Conservation (phyloP, 2,797 vertebrate genomes). For the Spea hammondii region DNA sequence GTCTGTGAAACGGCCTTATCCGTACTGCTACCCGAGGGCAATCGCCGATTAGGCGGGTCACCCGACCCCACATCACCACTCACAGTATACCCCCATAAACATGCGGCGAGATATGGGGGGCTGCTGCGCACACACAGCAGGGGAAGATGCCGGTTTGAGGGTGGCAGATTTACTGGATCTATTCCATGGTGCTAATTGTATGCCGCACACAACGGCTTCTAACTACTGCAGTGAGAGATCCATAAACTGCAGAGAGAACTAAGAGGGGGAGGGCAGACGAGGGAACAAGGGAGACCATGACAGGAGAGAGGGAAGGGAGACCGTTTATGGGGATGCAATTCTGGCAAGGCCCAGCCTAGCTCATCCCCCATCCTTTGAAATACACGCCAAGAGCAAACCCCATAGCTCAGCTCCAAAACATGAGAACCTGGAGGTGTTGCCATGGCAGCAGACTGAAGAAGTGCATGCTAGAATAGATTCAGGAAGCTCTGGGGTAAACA, state of each 20-base stretch:
- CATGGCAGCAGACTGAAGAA: conserved; percentile 44
- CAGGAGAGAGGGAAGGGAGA: conserved; percentile 7
- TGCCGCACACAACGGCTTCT: not conserved
- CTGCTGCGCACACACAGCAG: not conserved
- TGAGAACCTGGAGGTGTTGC: conserved; percentile 30
- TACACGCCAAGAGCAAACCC: conserved; percentile 33
- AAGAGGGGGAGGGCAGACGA: not conserved
- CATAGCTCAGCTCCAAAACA: conserved; percentile 29
- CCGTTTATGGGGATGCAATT: conserved; percentile 3
- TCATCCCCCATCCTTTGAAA: conserved; percentile 10
- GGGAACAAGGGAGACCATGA: not conserved
- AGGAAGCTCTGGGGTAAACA: conserved; percentile 17
- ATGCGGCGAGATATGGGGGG: not conserved
- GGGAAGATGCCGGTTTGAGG: not conserved
- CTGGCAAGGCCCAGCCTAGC: conserved; percentile 6
- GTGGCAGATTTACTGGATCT: not conserved
- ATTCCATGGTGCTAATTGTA: not conserved
- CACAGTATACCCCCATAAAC: too few relatives aligned
- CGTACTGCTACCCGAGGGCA: conserved; percentile 13
- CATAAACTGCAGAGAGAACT: conserved; percentile 1
- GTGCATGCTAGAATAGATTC: conserved; percentile 11
- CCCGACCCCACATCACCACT: not conserved
- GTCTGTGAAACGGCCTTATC: conserved; percentile 18
- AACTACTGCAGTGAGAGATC: conserved; percentile 9
- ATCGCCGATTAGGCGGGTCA: not conserved